Conservation (phyloP, 2,797 vertebrate genomes). For the Scleropages formosus region DNA sequence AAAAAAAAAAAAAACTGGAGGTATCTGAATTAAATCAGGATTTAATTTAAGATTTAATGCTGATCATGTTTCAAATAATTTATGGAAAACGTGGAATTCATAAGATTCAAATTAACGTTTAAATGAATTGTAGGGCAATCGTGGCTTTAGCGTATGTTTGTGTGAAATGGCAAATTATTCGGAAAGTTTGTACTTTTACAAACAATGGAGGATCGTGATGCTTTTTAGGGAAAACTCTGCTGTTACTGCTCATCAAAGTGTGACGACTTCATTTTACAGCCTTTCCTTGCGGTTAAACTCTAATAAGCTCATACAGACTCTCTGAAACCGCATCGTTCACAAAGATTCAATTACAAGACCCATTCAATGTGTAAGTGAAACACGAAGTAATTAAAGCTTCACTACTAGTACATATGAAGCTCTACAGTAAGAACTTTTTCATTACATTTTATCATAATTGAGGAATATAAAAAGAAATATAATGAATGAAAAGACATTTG, state of each 20-base stretch:
- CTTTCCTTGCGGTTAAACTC: conserved; percentile 2
- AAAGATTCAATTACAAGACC: background rate
- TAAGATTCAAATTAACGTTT: too few species aligned
- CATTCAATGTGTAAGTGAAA: background rate
- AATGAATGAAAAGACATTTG: too few species aligned
- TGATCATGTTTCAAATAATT: too few species aligned
- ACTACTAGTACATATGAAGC: background rate
- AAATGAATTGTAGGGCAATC: background rate
- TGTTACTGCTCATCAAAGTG: background rate
- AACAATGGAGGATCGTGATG: background rate
- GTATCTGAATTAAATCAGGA: background rate
- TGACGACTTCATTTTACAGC: conserved; percentile 15
- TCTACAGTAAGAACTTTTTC: too few species aligned
- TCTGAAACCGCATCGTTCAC: background rate
- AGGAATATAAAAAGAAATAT: too few species aligned
- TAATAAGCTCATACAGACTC: background rate
- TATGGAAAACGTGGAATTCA: too few species aligned
- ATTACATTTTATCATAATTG: too few species aligned
- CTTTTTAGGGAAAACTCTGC: background rate
- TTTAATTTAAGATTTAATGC: too few species aligned
- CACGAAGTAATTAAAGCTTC: background rate
- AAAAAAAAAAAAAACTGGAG: background rate
- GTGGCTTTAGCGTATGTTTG: too few species aligned
- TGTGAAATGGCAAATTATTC: background rate
- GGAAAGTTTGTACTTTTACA: background rate